Conservation (phyloP, 2,113 vertebrate genomes). For the Amphiprion ocellaris region DNA sequence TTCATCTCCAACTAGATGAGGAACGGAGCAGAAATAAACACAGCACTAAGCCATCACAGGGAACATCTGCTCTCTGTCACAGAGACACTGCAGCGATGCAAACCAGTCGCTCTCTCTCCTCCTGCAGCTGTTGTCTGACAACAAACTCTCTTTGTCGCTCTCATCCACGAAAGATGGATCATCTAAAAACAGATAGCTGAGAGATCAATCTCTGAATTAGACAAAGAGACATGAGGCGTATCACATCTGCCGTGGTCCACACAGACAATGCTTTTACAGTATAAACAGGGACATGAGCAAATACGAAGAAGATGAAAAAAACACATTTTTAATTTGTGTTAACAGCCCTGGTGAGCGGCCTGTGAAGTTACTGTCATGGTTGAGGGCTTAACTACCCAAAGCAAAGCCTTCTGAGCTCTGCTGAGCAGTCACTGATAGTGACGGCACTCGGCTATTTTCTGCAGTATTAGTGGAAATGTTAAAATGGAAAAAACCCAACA, state of each 20-base stretch:
- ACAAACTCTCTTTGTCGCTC: conserved; percentile 31
- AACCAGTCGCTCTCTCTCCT: conserved; percentile 53
- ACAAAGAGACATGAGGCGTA: conserved; percentile 14
- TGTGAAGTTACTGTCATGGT: conserved; percentile 22
- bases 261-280: conserved; percentile 26
- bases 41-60: conserved; percentile 52
- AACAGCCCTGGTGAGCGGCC: conserved; percentile 5
- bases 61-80: conserved; percentile 78
- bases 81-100: conserved; percentile 44
- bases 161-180: conserved; percentile 42
- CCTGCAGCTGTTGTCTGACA: conserved; percentile 70
- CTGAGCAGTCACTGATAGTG: conserved; percentile 34
- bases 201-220: conserved; percentile 46
- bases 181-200: conserved; percentile 35
- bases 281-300: conserved; percentile 17
- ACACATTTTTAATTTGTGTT: conserved; percentile 39
- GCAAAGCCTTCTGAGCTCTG: conserved; percentile 35
- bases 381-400: conserved; percentile 28
- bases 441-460: conserved; percentile 42
- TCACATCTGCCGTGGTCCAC: conserved; percentile 41
- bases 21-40: conserved; percentile 45
- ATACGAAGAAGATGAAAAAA: conserved; percentile 1
- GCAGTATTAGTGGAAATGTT: conserved; percentile 36
- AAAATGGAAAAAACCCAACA: conserved; percentile 25
- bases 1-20: conserved; percentile 33